These are phyloP conservation scores for Aphidius colemani DNA, from an alignment of 2,888 invertebrate species.

Conservation along the genomic window DNA sequence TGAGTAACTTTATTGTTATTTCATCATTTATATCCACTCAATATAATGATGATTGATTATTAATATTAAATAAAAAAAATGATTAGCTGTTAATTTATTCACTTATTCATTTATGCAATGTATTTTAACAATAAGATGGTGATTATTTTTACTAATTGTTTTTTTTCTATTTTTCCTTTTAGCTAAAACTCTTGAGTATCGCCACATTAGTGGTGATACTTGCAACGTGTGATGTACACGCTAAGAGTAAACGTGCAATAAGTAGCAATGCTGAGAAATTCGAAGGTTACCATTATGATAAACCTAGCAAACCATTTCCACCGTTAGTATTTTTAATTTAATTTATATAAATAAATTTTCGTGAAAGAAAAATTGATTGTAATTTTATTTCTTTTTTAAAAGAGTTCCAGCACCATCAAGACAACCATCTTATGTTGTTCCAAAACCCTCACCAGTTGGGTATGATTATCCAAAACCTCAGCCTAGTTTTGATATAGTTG, in stretches of 20 bases:
- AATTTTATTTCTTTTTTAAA: constrained; percentile 11
- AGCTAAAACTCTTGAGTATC: constrained; percentile 54
- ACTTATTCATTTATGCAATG: not conserved
- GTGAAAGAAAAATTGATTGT: not conserved
- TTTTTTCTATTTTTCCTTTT: constrained; percentile 33
- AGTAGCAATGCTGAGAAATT: constrained; percentile 42
- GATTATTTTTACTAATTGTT: constrained; percentile 23
- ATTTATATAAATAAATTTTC: constrained; percentile 4
- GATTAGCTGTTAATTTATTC: not conserved
- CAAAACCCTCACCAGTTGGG: constrained; percentile 23
- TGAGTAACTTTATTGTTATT: no score
- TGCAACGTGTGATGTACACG: constrained; percentile 47
- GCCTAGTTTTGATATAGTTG: constrained; percentile 22
- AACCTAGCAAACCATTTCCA: constrained; percentile 44
- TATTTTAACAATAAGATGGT: constrained; percentile 3
- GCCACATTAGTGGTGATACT: constrained; percentile 53
- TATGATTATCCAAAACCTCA: constrained; percentile 28
- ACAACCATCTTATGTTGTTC: constrained; percentile 42
- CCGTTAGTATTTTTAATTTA: constrained; percentile 37
- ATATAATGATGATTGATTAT: not conserved
- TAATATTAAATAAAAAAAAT: no score
- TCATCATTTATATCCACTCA: not conserved
- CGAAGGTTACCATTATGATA: constrained; percentile 50
- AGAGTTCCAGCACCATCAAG: constrained; percentile 44
- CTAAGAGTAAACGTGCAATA: constrained; percentile 52